These are phyloP conservation scores for Chelon auratus DNA, from an alignment of 2,797 vertebrate genomes.

Conservation along the genomic window DNA sequence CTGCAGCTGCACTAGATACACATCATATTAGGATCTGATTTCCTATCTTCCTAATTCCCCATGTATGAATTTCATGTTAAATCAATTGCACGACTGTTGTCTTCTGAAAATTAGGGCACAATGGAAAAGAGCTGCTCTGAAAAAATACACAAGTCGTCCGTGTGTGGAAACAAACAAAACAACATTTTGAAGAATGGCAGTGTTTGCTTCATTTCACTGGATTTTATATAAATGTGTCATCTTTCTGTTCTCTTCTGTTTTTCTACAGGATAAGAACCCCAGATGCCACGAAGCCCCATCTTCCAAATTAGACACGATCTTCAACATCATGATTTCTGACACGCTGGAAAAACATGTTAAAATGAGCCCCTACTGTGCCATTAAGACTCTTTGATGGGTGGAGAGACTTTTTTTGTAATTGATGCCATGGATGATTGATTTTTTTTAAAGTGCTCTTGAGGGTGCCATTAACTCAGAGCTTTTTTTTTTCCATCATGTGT, in stretches of 20 bases:
- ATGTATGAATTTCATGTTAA: no score
- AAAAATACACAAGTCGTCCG: neutral
- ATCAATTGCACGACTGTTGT: no score
- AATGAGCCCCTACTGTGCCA: conserved; percentile 29
- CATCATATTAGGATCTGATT: no score
- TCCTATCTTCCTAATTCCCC: no score
- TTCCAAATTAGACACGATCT: conserved; percentile 34
- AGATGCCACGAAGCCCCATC: conserved; percentile 35
- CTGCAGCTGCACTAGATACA: conserved; percentile 12
- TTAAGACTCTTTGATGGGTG: conserved; percentile 34
- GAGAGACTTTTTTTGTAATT: conserved; percentile 26
- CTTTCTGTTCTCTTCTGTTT: conserved; percentile 18
- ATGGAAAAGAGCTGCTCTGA: neutral
- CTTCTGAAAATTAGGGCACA: neutral
- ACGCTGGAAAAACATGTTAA: conserved; percentile 42
- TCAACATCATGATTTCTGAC: conserved; percentile 11
- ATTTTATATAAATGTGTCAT: neutral
- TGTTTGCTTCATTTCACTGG: no score
- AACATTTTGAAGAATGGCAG: neutral
- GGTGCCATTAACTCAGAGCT: conserved; percentile 51
- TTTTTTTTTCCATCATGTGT: conserved; percentile 72
- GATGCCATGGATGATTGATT: conserved; percentile 58
- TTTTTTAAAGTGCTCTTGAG: conserved; percentile 54
- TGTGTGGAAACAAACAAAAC: neutral
- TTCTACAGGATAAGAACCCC: conserved; percentile 53